Conservation (phyloP, 2,797 vertebrate genomes). For the Thripadectes ignobilis region DNA sequence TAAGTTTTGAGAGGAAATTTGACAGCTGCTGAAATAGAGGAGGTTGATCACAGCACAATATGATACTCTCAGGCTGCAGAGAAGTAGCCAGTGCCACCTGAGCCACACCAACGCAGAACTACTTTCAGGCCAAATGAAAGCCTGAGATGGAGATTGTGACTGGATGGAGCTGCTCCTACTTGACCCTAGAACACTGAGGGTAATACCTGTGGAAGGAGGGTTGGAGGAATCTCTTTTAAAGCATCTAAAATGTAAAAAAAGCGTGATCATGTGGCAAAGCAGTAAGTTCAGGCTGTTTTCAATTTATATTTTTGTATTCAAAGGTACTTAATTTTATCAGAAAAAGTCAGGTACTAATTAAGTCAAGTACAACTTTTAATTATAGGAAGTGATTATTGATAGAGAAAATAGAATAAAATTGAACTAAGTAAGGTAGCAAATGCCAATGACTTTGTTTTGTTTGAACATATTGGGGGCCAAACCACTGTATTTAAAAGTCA, state of each 20-base stretch:
- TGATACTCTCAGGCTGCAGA: background rate
- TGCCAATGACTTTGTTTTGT: background rate
- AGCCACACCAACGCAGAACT: background rate
- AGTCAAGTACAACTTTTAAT: background rate
- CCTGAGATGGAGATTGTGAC: background rate
- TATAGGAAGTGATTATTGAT: background rate
- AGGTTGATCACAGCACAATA: background rate
- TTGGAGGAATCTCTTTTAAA: background rate
- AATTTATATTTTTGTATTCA: background rate
- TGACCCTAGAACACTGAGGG: background rate
- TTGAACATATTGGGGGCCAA: background rate
- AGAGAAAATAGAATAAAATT: background rate
- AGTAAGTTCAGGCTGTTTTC: background rate
- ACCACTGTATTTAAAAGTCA: background rate
- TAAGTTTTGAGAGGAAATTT: conserved; percentile 8
- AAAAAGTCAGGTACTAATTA: background rate
- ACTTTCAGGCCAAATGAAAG: background rate
- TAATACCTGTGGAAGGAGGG: background rate
- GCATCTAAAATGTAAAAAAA: background rate
- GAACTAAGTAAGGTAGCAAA: background rate
- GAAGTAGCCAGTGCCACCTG: background rate
- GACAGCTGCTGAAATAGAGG: background rate
- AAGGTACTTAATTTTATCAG: background rate
- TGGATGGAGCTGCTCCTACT: background rate
- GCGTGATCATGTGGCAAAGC: background rate